These are phyloP conservation scores for Turnix velox DNA, from an alignment of 2,113 vertebrate genomes.

Conservation along the genomic window DNA sequence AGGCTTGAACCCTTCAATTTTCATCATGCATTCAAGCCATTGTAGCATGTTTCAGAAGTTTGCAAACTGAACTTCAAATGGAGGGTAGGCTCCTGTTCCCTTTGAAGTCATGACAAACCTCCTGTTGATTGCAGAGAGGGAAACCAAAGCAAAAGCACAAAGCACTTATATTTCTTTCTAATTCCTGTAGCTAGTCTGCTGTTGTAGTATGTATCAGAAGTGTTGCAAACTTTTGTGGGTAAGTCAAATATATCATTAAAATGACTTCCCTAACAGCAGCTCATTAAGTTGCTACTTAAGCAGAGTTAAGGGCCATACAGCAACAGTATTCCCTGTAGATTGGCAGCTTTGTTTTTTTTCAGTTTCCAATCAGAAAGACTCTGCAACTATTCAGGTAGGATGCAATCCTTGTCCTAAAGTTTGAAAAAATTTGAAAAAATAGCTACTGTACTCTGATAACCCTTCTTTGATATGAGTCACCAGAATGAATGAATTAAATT, in stretches of 20 bases:
- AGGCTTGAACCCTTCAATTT: conserved; percentile 10
- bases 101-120: conserved; percentile 37
- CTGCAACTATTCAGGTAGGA: background rate
- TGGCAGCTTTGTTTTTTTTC: background rate
- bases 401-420: background rate
- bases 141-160: background rate
- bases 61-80: conserved; percentile 27
- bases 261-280: background rate
- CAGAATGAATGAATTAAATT: background rate
- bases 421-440: background rate
- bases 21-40: background rate
- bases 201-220: background rate
- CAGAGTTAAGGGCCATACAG: background rate
- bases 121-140: background rate
- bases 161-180: background rate
- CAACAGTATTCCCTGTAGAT: background rate
- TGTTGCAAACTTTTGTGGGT: background rate
- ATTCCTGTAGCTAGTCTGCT: background rate
- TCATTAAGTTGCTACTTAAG: background rate
- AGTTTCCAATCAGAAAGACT: background rate
- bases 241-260: background rate
- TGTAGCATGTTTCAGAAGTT: background rate
- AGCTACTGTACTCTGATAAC: background rate
- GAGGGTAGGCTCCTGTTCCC: background rate
- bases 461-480: background rate